phyloP scores from a whole-genome alignment of 2,797 vertebrate genomes.

The Caiman crocodilus region DNA sequence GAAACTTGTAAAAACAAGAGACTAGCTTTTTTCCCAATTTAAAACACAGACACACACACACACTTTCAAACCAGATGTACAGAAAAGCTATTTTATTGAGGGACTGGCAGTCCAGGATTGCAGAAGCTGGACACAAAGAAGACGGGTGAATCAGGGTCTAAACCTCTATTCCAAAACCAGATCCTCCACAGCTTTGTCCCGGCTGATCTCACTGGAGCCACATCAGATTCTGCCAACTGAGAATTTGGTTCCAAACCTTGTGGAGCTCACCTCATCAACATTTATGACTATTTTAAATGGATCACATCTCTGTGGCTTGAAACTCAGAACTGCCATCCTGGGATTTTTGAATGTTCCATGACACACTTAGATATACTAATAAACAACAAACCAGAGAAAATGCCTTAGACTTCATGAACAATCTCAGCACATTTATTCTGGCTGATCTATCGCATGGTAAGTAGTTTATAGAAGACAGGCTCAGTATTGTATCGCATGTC shows the following conservation, averaged over 20 bases:
- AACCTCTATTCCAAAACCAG: not conserved
- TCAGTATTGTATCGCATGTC: not conserved
- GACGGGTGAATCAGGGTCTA: not conserved
- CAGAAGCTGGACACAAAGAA: not conserved
- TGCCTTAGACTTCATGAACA: slow-evolving; percentile 18
- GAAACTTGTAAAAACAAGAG: not conserved
- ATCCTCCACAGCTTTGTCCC: not conserved
- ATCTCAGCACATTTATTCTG: not conserved
- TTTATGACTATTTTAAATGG: accelerated
- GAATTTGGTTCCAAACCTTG: not conserved
- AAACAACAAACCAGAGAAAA: not conserved
- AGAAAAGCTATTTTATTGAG: not conserved
- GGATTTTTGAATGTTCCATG: accelerated
- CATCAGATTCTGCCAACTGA: not conserved
- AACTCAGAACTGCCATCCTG: accelerated
- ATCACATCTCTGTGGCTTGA: not conserved
- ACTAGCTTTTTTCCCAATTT: not conserved
- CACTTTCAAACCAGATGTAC: not conserved
- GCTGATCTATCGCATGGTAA: not conserved
- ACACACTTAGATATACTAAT: not conserved
- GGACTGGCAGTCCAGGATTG: not conserved
- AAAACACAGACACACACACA: too few relatives aligned
- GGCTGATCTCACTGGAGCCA: not conserved
- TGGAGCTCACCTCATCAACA: not conserved
- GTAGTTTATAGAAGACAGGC: not conserved